phyloP scores from a whole-genome alignment of 2,888 invertebrate genomes.

The Apodemia zela region DNA sequence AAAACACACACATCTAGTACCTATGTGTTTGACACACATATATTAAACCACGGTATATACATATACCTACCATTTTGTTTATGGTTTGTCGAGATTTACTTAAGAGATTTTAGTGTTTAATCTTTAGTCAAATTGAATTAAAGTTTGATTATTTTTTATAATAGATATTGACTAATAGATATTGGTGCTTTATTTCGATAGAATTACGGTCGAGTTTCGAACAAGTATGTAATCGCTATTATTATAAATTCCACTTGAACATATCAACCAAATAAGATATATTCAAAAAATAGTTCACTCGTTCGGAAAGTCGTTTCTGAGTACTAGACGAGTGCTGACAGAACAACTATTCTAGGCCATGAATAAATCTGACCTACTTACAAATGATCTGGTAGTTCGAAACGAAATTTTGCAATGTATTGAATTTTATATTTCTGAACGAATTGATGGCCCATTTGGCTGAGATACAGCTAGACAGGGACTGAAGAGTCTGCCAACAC shows the following conservation, averaged over 20 bases:
- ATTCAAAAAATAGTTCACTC: neutral
- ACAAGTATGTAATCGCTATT: no score
- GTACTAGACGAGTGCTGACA: conserved; percentile 11
- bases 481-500: conserved; percentile 10
- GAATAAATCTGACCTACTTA: conserved; percentile 62
- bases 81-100: no score
- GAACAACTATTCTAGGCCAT: conserved; percentile 38
- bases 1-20: no score
- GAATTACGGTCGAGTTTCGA: no score
- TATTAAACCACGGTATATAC: no score
- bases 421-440: conserved; percentile 26
- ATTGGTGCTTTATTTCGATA: no score
- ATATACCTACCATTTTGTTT: no score
- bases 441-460: conserved; percentile 27
- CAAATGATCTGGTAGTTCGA: conserved; percentile 49
- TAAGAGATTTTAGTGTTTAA: no score
- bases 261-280: neutral
- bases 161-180: no score
- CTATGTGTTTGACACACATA: no score
- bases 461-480: conserved; percentile 18
- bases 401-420: conserved; percentile 25
- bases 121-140: no score
- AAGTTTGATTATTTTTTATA: no score
- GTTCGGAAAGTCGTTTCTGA: conserved; percentile 5
- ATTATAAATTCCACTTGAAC: neutral